Conservation (phyloP, 2,888 invertebrate species). For the Eudasyphora cyanicolor region DNA sequence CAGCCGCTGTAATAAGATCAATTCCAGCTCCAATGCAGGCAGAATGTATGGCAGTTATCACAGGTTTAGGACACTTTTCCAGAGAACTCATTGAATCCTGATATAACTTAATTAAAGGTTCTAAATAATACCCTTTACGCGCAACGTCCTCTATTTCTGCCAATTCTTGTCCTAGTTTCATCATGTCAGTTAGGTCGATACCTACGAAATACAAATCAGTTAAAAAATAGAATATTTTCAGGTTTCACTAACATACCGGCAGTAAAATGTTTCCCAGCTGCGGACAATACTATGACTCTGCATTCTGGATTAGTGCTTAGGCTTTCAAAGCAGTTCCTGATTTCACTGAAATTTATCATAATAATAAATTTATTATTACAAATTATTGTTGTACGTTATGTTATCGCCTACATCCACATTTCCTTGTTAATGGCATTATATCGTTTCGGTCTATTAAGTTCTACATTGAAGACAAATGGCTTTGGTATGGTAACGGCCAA, state of each 20-base stretch:
- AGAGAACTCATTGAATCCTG: constrained; percentile 90
- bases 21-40: constrained; percentile 96
- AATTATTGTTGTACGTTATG: not conserved
- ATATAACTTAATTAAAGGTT: constrained; percentile 84
- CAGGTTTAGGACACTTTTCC: constrained; percentile 94
- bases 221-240: too few species aligned
- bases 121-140: constrained; percentile 86
- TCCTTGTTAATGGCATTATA: constrained; percentile 89
- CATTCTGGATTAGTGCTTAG: constrained; percentile 90
- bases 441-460: constrained; percentile 93
- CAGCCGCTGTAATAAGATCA: constrained; percentile 92
- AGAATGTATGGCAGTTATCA: constrained; percentile 92
- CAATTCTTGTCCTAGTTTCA: constrained; percentile 74
- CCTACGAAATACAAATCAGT: too few species aligned
- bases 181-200: constrained; percentile 83
- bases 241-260: constrained; percentile 94
- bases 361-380: not conserved
- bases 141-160: constrained; percentile 88
- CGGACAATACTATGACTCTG: constrained; percentile 92
- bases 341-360: too few species aligned
- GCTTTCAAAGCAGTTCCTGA: constrained; percentile 89
- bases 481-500: constrained; percentile 74
- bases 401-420: constrained; percentile 89
- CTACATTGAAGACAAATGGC: constrained; percentile 89
- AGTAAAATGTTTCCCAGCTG: constrained; percentile 91